A percentile compares a stretch with the other conserved stretches of the same genome.
phyloP scores from a whole-genome alignment of 2,113 vertebrate genomes.

The Solea solea region DNA sequence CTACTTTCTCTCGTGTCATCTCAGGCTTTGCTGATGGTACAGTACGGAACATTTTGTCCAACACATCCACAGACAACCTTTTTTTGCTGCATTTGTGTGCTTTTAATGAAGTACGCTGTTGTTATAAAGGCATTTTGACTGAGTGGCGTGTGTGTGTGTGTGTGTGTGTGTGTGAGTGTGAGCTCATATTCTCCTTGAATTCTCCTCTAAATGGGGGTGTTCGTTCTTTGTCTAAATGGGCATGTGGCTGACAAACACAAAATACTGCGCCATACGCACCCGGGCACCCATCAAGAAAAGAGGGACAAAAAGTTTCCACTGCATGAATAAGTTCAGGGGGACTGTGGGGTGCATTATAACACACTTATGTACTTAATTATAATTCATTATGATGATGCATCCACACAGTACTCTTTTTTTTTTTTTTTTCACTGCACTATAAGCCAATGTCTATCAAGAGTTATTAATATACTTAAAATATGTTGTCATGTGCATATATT shows the following conservation, averaged over 20 bases:
- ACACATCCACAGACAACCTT: background rate
- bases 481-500: too few relatives aligned
- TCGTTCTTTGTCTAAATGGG: conserved; percentile 35
- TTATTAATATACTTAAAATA: too few relatives aligned
- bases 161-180: background rate
- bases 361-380: too few relatives aligned
- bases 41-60: background rate
- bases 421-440: too few relatives aligned
- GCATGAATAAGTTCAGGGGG: too few relatives aligned
- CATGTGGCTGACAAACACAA: conserved; percentile 1
- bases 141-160: background rate
- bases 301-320: background rate
- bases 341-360: too few relatives aligned
- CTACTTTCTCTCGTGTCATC: conserved; percentile 1
- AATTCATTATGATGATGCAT: too few relatives aligned
- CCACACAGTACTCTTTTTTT: too few relatives aligned
- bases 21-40: background rate
- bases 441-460: too few relatives aligned
- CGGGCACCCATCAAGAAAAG: conserved; percentile 5
- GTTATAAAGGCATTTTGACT: background rate
- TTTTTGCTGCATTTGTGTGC: background rate
- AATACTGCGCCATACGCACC: conserved; percentile 29
- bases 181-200: background rate
- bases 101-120: background rate
- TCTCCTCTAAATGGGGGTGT: background rate